Percentiles rank a stretch among this genome's conserved stretches.
Conservation (phyloP, 2,797 vertebrate genomes). For the Rhynchonycteris naso region DNA sequence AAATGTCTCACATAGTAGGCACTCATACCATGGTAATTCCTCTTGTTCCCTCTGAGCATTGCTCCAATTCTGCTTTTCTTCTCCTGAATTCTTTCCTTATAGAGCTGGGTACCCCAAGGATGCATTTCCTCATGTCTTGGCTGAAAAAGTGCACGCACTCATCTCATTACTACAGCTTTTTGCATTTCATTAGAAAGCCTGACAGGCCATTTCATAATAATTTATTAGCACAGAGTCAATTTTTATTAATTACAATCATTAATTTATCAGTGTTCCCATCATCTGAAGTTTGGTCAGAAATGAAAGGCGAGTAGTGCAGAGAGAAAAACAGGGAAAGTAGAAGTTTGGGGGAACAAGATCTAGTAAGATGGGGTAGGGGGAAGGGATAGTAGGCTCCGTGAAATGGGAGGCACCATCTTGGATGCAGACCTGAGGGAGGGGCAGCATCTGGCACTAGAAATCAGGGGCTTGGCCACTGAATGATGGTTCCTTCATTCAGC, state of each 20-base stretch:
- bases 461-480: accelerated
- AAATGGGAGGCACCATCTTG: background rate
- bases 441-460: accelerated
- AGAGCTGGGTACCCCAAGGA: background rate
- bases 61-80: background rate
- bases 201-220: constrained; percentile 83
- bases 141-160: constrained; percentile 74
- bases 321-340: constrained; percentile 62
- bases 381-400: background rate
- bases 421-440: background rate
- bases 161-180: constrained; percentile 79
- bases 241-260: constrained; percentile 83
- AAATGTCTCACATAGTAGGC: background rate
- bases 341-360: background rate
- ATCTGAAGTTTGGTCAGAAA: constrained; percentile 81
- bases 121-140: constrained; percentile 71
- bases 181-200: constrained; percentile 82
- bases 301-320: constrained; percentile 73
- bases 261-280: constrained; percentile 83
- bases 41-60: background rate
- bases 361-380: background rate
- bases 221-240: constrained; percentile 82
- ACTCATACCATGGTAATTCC: accelerated
- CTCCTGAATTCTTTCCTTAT: background rate
- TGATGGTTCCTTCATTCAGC: too few relatives aligned